Base-by-base conservation (phyloP, 64 coral and sea anemone species). In the Cladopsammia gracilis region DNA sequence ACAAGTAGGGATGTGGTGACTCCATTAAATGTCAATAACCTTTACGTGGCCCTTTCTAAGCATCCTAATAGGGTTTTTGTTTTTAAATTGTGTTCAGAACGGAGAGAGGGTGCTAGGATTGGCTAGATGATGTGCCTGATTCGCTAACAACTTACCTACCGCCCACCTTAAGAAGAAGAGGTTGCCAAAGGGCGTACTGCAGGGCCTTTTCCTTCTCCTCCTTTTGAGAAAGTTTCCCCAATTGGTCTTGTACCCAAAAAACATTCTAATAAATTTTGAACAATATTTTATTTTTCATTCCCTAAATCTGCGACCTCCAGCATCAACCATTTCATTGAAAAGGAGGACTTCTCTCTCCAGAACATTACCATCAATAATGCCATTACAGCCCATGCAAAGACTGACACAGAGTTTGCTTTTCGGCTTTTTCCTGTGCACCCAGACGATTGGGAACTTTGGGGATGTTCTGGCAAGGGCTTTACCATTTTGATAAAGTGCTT, bases 121-220 rank as follows among this genome's bases (percentile, higher is more conserved):
- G 71, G 71, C 71, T 74, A 74, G n/a, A n/a, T n/a, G 71, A 47
- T 34, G 47, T 47, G 11, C 25, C 25, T 2, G 71, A n/a, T 74
- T 74, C 25, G 18, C 71, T 2, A n/a, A 74, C 19, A 71, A 71
- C 18, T 71, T 20, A 43, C 69, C 69, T 71, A 71, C 69, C 18
- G n/a, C 71, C 47, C 25, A 13, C 47, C 25, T 44, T 5, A 74
- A 74, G 71, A 14, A 4, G 71, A n/a, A n/a, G 71, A 74, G 71
- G 71, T 74, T n/a, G 47, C 25, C 16, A 74, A 74, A 47, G 71
- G 71, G 71, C 25, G 77, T 58, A 79, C 77, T 44, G 25, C 25
- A 0, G 13, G 71, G 1, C 71, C 71, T 5, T 74, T 74, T 47
- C 25, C 4, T 4, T 74, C 71, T 23, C 71, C 3, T 14, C 62